Evolutionary conservation across 2,113 vertebrate genomes (phyloP), one percentile per base, ranked within the genome.

Genomic region (Chamaetylas fuelleborni): DNA sequence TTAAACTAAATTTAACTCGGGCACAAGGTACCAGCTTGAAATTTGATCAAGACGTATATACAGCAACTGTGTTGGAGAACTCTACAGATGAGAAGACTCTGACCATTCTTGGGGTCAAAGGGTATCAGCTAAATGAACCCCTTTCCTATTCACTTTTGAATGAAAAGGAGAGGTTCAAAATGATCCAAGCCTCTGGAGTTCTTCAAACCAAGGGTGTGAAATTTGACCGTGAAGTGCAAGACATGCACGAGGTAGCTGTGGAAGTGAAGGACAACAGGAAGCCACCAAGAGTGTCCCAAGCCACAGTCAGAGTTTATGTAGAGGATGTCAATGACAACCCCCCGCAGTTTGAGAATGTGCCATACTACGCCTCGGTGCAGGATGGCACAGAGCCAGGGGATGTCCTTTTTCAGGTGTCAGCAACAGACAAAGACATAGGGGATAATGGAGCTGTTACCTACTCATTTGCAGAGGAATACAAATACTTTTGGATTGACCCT

Each of bases 311-410:
- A 79, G 97, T 99, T 83, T 98, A 98, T 16, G 95, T 99, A 73
- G 98, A 99, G 26, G 99, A 99, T 76, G 90, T 98, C 77, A 99
- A 99, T 86, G 99, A 99, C 97, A 99, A 99, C 38, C 17, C 97
- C 11, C 99, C 99, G 0, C 96, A 97, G 78, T 99, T 99, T 96
- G 97, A 98, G 58, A 99, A 99, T 45, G 95, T 99, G 56, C 99
- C 99, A 1, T 98, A 99, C 95, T 98, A 98, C 8, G 97, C 98
- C 65, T 97, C 97, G 1, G 98, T 99, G 69, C 99, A 98, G 34
- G 99, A 99, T 0, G 98, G 99, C 80, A 96, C 98, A 1, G 99
- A 99, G 69, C 98, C 99, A 11, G 99, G 99, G 24, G 99, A 99
- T 62, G 99, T 99, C 54, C 97, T 99, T 83, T 99, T 99, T 73